Conservation (phyloP, 30 jellyfish, hydroid and myxozoan species). For the Pseudorhiza aurosa region DNA sequence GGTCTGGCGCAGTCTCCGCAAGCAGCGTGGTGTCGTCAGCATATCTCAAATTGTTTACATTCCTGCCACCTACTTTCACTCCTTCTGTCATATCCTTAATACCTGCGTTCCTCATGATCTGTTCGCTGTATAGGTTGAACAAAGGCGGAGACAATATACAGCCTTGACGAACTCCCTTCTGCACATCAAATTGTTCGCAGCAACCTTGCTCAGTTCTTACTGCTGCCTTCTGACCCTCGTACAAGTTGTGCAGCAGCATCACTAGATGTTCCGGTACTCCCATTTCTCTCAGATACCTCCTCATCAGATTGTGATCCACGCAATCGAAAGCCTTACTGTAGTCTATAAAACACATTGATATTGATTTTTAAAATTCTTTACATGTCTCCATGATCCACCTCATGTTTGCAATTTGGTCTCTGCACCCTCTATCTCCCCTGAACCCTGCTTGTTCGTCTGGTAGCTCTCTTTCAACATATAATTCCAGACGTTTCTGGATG, state of each 20-base stretch:
- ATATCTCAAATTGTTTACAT: slow-evolving; percentile 17
- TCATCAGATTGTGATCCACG: slow-evolving; percentile 14
- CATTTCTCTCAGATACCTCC: slow-evolving; percentile 14
- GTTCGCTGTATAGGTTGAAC: slow-evolving; percentile 23
- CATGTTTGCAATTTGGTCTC: slow-evolving; percentile 33
- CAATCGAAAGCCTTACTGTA: slow-evolving; percentile 38
- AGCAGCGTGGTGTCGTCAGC: slow-evolving; percentile 43
- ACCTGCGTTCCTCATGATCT: slow-evolving; percentile 12
- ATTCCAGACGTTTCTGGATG: slow-evolving; percentile 10
- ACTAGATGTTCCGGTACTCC: slow-evolving; percentile 37
- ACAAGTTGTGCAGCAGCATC: not conserved
- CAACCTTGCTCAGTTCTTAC: not conserved
- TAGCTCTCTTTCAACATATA: slow-evolving; percentile 5
- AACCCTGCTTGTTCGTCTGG: slow-evolving; percentile 52
- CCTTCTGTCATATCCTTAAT: not conserved
- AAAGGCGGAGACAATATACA: slow-evolving; percentile 23
- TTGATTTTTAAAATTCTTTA: not conserved
- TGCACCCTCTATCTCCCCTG: slow-evolving; percentile 11
- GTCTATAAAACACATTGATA: slow-evolving; percentile 13
- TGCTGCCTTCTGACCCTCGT: slow-evolving; percentile 2
- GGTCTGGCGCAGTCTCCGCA: too few species aligned
- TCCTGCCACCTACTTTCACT: not conserved
- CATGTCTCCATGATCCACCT: slow-evolving; percentile 31
- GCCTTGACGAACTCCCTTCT: slow-evolving; percentile 41
- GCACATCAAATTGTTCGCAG: not conserved